Base-by-base conservation (phyloP, 2,113 vertebrate genomes). In the Pelodiscus sinensis region DNA sequence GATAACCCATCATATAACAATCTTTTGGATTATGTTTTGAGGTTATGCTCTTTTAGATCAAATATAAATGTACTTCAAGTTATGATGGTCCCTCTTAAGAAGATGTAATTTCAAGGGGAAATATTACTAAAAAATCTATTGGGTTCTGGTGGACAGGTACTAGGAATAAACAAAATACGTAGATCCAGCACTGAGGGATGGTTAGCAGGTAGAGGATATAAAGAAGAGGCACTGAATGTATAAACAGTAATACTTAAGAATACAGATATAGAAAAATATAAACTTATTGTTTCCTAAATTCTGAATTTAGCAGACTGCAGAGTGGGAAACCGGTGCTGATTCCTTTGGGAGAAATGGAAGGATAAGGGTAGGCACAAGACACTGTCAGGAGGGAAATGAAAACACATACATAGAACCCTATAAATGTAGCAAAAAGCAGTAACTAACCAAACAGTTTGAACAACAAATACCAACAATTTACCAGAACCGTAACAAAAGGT, bases 21-120 rank as follows among this genome's bases (percentile, higher is more conserved):
- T 93, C 94, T 90, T 94, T 79, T 81, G 84, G 77, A 90, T 89
- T 89, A 86, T 51, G 68, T 75, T 93, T 92, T 92, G 56, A 94
- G 92, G 89, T 87, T 89, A 29, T 82, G 25, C 56, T 85, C 90
- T 90, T 96, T 88, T 85, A 92, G 6, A 24, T 54, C 86, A 85
- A 79, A 82, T 60, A 60, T 50, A 92, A 92, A 84, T 89, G 56
- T 68, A 56, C 29, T 85, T 93, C 86, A 88, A 55, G 93, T 93
- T 96, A 77, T 38, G 51, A 55, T 88, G 62, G 2, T 89, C 29
- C 22, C 75, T 24, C 27, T 93, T 89, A 88, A 24, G 52, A 92
- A 83, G 75, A 89, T 82, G 6, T 35, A 87, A 16, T 75, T 51
- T 44, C 27, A 29, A 55, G 62, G 73, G 79, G 68, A 79, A 94